Evolutionary conservation across 2,797 vertebrate species (phyloP).

Genomic region (Nannoperca australis): DNA sequence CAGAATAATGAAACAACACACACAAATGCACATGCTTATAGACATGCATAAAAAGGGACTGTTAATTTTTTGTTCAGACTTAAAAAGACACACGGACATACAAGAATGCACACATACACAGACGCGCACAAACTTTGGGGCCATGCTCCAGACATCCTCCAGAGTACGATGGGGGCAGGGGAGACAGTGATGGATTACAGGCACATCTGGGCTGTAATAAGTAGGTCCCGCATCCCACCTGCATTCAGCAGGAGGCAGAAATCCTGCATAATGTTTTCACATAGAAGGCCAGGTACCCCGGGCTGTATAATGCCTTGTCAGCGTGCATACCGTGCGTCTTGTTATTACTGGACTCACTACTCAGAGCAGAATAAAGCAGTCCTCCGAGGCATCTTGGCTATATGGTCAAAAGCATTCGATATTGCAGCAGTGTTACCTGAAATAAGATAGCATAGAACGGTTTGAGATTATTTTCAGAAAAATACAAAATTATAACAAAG

Average conservation of each 20-base stretch:
- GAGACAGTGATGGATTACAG: conserved; percentile 86
- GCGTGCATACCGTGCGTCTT: conserved; percentile 56
- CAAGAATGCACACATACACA: conserved; percentile 19
- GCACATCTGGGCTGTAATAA: conserved; percentile 84
- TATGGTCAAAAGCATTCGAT: conserved; percentile 11
- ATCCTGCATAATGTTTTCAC: conserved; percentile 82
- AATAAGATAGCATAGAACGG: not conserved
- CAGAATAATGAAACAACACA: conserved; percentile 18
- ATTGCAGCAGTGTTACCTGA: not conserved
- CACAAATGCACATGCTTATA: conserved; percentile 10
- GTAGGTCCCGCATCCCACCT: conserved; percentile 84
- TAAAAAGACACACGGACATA: conserved; percentile 11
- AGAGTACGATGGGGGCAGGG: conserved; percentile 73
- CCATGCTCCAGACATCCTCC: conserved; percentile 76
- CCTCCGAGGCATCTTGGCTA: conserved; percentile 14
- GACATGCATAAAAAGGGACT: conserved; percentile 14
- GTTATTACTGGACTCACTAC: conserved; percentile 72
- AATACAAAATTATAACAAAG: not conserved
- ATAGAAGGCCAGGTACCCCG: conserved; percentile 73
- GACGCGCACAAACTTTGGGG: conserved; percentile 49
- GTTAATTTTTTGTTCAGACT: conserved; percentile 20
- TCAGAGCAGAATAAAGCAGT: conserved; percentile 57
- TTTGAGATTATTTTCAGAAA: conserved; percentile 10
- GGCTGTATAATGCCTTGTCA: conserved; percentile 79
- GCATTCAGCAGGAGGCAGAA: conserved; percentile 80